Conservation (phyloP, 53 echinoderm and acorn worm species). For the Astropecten irregularis region DNA sequence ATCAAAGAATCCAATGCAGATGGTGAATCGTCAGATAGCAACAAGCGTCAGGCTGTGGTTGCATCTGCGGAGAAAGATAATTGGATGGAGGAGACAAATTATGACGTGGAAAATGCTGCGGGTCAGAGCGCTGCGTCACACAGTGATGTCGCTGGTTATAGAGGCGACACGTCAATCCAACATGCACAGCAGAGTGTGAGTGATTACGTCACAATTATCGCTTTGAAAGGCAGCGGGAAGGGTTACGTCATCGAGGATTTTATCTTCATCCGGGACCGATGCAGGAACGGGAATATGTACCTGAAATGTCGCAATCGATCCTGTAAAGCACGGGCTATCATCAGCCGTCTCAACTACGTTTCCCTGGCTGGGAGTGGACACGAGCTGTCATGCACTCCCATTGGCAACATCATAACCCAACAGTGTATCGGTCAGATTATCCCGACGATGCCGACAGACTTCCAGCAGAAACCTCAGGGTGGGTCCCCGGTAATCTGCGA, state of each 20-base stretch:
- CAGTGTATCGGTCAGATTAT: neutral
- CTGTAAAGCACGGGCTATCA: slow-evolving; percentile 39
- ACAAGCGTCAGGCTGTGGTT: no score
- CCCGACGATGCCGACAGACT: neutral
- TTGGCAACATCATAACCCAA: neutral
- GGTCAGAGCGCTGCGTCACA: no score
- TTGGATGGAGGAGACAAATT: no score
- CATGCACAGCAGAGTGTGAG: neutral
- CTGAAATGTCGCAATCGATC: slow-evolving; percentile 41
- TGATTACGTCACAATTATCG: slow-evolving; percentile 10
- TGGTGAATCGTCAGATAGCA: no score
- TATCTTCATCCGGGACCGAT: slow-evolving; percentile 34
- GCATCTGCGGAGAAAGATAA: no score
- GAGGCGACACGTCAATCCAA: neutral
- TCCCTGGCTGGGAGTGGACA: slow-evolving; percentile 31
- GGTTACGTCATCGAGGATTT: slow-evolving; percentile 36
- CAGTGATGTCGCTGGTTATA: no score
- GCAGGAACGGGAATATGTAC: slow-evolving; percentile 40
- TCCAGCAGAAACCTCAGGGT: neutral
- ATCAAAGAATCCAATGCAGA: no score
- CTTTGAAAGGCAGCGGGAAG: slow-evolving; percentile 30
- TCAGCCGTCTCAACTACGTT: slow-evolving; percentile 40
- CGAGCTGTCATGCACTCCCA: neutral
- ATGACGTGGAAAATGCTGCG: no score
- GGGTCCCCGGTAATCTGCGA: neutral